Evolutionary conservation across 2,888 invertebrate species (phyloP).

Genomic region (Calephelis perditalis): DNA sequence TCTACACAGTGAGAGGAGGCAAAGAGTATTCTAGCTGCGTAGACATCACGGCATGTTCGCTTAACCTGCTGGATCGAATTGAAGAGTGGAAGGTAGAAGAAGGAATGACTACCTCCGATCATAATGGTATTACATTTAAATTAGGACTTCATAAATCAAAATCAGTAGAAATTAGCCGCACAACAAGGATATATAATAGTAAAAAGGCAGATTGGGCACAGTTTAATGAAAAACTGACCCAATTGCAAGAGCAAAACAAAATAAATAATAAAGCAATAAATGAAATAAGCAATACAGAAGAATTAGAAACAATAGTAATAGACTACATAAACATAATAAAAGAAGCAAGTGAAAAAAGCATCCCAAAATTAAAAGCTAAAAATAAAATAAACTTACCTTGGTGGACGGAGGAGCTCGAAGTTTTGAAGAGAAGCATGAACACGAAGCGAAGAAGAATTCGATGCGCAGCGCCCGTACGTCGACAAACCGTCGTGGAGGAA

Average conservation of each 20-base stretch:
- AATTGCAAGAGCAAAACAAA: not conserved
- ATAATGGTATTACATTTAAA: not conserved
- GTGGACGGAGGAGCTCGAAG: no score
- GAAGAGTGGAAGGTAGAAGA: conserved; percentile 15
- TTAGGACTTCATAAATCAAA: not conserved
- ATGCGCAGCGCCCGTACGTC: no score
- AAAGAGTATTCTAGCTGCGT: conserved; percentile 23
- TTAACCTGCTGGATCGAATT: conserved; percentile 14
- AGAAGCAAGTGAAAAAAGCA: no score
- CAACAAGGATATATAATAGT: not conserved
- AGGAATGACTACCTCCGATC: not conserved
- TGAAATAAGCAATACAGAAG: not conserved
- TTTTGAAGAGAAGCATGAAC: no score
- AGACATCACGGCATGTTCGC: conserved; percentile 28
- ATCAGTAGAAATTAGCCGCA: not conserved
- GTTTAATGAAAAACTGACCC: not conserved
- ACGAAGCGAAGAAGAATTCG: no score
- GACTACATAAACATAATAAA: no score
- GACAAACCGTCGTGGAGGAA: no score
- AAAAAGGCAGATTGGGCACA: not conserved
- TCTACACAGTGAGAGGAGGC: not conserved
- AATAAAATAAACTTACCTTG: no score
- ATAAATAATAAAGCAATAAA: not conserved
- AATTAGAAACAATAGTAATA: no score
- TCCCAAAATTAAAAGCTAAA: no score